phyloP scores from a whole-genome alignment of 1,140 invertebrate species.

The Papilio polyxenes region DNA sequence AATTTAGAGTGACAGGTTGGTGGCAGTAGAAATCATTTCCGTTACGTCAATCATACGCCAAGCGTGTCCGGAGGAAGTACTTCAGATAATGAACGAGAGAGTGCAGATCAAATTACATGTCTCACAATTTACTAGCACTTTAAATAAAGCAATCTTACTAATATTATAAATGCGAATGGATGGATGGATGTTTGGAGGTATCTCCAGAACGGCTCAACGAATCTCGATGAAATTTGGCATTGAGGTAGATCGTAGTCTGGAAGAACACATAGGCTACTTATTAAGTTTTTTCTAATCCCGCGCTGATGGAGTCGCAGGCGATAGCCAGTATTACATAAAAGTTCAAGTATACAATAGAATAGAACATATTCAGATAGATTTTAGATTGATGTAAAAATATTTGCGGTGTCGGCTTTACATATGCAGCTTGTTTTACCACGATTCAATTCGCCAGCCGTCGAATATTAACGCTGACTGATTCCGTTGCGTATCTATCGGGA shows the following conservation, averaged over 20 bases:
- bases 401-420: conserved; percentile 11
- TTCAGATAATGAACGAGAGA: conserved; percentile 70
- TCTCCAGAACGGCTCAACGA: too few relatives aligned
- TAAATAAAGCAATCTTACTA: not conserved
- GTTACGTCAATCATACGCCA: conserved; percentile 69
- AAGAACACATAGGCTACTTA: too few relatives aligned
- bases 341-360: not conserved
- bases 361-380: conserved; percentile 17
- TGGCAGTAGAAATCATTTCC: conserved; percentile 73
- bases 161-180: too few relatives aligned
- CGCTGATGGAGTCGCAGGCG: too few relatives aligned
- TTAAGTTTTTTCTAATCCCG: too few relatives aligned
- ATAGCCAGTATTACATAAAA: not conserved
- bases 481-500: conserved; percentile 1
- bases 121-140: not conserved
- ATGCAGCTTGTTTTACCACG: conserved; percentile 19
- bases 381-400: conserved; percentile 19
- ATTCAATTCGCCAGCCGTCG: not conserved
- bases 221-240: too few relatives aligned
- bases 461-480: conserved; percentile 29
- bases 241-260: too few relatives aligned
- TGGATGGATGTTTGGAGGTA: too few relatives aligned
- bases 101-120: conserved; percentile 42
- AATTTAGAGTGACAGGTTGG: conserved; percentile 37
- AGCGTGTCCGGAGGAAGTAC: conserved; percentile 56